A percentile compares a stretch with the other conserved stretches of the same genome.
Evolutionary conservation across 2,888 invertebrate genomes (phyloP).

Genomic region (Frankliniella intonsa): DNA sequence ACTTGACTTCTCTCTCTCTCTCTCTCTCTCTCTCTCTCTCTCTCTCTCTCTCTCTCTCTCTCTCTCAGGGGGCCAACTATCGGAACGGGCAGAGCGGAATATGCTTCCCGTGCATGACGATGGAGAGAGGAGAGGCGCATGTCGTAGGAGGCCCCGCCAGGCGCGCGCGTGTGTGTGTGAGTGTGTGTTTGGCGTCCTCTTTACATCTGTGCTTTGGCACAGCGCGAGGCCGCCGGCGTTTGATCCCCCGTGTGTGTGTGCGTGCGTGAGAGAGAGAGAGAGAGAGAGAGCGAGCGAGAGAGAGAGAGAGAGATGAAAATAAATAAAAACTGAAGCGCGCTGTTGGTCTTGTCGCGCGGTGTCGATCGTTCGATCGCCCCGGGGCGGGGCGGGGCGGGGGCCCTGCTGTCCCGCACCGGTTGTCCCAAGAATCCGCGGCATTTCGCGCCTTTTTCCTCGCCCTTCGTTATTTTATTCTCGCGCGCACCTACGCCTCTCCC

Average conservation of each 20-base stretch:
- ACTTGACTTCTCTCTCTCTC: not conserved
- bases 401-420: too few relatives aligned
- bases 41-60: not conserved
- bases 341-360: not conserved
- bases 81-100: too few relatives aligned
- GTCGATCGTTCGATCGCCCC: not conserved
- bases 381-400: not conserved
- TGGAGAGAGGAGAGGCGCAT: too few relatives aligned
- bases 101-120: too few relatives aligned
- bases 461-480: not conserved
- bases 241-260: not conserved
- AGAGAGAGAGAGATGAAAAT: not conserved
- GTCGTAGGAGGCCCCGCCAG: too few relatives aligned
- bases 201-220: too few relatives aligned
- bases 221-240: too few relatives aligned
- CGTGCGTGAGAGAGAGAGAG: too few relatives aligned
- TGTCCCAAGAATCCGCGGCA: not conserved
- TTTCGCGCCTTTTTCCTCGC: not conserved
- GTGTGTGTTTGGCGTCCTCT: too few relatives aligned
- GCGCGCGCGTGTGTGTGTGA: too few relatives aligned
- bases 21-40: slow-evolving; percentile 20
- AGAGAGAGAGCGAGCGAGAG: too few relatives aligned
- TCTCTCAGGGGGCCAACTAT: not conserved
- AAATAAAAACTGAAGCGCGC: not conserved
- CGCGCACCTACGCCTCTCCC: not conserved